Conservation (phyloP, 2,797 vertebrate species). For the Helicolenus hilgendorfi region DNA sequence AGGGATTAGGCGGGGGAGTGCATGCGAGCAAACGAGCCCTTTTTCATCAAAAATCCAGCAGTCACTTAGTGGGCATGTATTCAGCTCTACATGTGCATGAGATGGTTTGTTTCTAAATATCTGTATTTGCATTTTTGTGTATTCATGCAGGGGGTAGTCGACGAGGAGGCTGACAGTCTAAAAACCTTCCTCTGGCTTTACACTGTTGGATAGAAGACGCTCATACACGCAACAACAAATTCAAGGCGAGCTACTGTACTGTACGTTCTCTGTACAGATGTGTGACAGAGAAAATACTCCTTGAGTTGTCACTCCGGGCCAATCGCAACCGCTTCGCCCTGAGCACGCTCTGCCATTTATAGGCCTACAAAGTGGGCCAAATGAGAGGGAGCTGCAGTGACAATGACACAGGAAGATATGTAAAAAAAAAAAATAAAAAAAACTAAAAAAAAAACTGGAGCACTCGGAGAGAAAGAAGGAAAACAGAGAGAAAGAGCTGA, state of each 20-base stretch:
- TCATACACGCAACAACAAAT: neutral
- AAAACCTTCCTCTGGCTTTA: neutral
- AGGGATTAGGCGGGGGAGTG: neutral
- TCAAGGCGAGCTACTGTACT: constrained; percentile 3
- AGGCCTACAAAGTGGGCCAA: constrained; percentile 70
- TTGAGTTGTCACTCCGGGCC: constrained; percentile 47
- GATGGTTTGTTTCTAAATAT: neutral
- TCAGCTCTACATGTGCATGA: constrained; percentile 1
- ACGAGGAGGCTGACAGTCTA: neutral
- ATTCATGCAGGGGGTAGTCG: neutral
- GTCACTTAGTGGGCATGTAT: constrained; percentile 1
- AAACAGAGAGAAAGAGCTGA: neutral
- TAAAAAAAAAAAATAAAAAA: constrained; percentile 14
- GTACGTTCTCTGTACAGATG: constrained; percentile 30
- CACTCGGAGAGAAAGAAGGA: neutral
- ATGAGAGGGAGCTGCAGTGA: constrained; percentile 43
- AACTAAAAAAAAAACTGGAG: constrained; percentile 40
- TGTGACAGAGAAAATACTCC: constrained; percentile 47
- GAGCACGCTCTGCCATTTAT: constrained; percentile 69
- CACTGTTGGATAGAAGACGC: neutral
- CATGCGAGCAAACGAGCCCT: neutral
- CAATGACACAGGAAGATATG: constrained; percentile 60
- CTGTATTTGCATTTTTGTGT: constrained; percentile 18
- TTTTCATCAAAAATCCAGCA: constrained; percentile 18
- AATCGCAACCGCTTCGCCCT: constrained; percentile 40